Base-by-base conservation (phyloP, 1,140 invertebrate species). In the Yoshiicerus persimilis region DNA sequence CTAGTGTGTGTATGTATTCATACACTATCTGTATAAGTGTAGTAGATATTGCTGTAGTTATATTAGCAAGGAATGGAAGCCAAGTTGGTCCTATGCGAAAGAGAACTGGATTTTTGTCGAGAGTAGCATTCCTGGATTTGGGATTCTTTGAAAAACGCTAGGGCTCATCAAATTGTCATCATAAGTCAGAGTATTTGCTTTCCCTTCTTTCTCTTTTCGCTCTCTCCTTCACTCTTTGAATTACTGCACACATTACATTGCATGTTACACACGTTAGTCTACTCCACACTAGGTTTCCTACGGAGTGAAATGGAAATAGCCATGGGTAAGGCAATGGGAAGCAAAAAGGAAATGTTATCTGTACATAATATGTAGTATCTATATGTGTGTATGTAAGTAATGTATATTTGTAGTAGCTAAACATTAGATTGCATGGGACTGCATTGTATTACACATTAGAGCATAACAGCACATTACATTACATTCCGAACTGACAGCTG, bases 91-190 rank as follows among this genome's bases (percentile, higher is more conserved):
- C 16, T 56, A 56, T 56, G 47, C 47, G 64, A 70, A n/a, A n/a
- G 27, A 70, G 64, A 70, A 30, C 30, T 83, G 77, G 83, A 85
- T 85, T 85, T 85, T 85, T 85, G 39, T 85, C 83, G 83, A 85
- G 83, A 85, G 83, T 85, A 85, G 47, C 39, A 85, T 85, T 85
- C 83, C 41, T 62, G 83, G 47, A 47, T 85, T 27, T 85, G 83
- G 80, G 47, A 62, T 80, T 80, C 30, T 80, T 80, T 80, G 75
- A 23, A 70, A 39, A 47, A 75, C 39, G 66, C 32, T 70, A 32
- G 64, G 64, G 32, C 70, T 87, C 86, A 87, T 87, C 86, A 87
- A 87, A 87, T 87, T 87, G 86, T 87, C 86, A 87, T 87, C 86
- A 77, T 87, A 87, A 87, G 86, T 87, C 86, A 75, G 64, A 38